Base-by-base conservation (phyloP, 1,140 invertebrate genomes). In the Hestina assimilis region DNA sequence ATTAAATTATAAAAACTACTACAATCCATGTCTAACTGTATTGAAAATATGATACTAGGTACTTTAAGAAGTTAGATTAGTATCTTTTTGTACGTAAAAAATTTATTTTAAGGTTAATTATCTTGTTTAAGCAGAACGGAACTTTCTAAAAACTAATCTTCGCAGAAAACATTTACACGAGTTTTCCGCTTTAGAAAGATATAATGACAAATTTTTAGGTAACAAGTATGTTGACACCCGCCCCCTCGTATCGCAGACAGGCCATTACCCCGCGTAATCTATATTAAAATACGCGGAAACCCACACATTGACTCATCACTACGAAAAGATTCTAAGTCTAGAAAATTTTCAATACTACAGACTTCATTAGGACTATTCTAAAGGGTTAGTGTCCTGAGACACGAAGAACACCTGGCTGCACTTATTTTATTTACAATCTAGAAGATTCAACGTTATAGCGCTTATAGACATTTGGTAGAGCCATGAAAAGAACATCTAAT, bases 141-240 rank as follows among this genome's bases (percentile, higher is more conserved):
- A 6, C 12, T 11, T 15, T 28, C n/a, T 28, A 17, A 33, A 33
- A 33, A 12, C 7, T 3, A 14, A 14, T 33, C 12, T 33, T 33
- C 31, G 15, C 14, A 33, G n/a, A 47, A 48, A 42, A n/a, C n/a
- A n/a, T 31, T 4, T 28, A 55, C 31, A 40, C 45, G 23, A 40
- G 41, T 38, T 35, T 28, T 17, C 1, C 19, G 14, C 28, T 17
- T 9, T 53, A 7, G 31, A 23, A 52, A 47, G 55, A 23, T 47
- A 45, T 31, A 42, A 40, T 42, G 17, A 41, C 11, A 26, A 41
- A 50, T 38, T 59, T 59, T 53, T 61, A 65, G 58, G 62, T 58
- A 63, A 62, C 57, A 63, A 66, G 66, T 58, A 38, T 72, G 59
- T 64, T 66, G 56, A 66, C 66, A 57, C 53, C 41, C 62, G 63